Conservation (phyloP, 2,797 vertebrate species). For the Tarsius wallacei region DNA sequence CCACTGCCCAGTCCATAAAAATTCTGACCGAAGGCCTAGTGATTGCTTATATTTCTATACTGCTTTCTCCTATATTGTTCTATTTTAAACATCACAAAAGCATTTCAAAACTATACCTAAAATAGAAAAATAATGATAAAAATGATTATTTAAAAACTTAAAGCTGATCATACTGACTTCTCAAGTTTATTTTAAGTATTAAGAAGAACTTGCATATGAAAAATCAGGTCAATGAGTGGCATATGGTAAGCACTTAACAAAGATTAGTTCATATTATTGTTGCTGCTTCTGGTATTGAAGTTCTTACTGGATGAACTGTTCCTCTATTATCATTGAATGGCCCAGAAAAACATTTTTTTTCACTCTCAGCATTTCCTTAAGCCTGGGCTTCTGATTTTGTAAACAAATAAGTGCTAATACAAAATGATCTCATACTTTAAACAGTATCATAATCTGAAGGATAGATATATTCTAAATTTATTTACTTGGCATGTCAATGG, state of each 20-base stretch:
- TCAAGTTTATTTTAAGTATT: not conserved
- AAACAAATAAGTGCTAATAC: not conserved
- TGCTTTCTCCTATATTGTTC: not conserved
- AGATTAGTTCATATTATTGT: not conserved
- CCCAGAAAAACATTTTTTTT: not conserved
- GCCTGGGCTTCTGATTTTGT: not conserved
- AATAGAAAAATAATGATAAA: not conserved
- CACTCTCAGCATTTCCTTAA: constrained; percentile 6
- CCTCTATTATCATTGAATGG: not conserved
- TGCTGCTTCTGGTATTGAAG: not conserved
- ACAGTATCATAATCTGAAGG: not conserved
- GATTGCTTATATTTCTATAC: not conserved
- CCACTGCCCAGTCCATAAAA: not conserved
- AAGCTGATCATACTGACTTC: not conserved
- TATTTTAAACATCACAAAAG: not conserved
- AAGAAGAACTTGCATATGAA: not conserved
- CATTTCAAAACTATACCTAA: constrained; percentile 25
- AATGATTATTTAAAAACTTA: not conserved
- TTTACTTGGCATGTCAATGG: not conserved
- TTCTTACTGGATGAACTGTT: not conserved
- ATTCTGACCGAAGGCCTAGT: not conserved
- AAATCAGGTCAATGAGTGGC: not conserved
- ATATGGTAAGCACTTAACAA: not conserved
- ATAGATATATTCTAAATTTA: not conserved
- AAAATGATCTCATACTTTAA: not conserved